phyloP scores from a whole-genome alignment of 2,797 vertebrate species.

The Poecilia velifera region DNA sequence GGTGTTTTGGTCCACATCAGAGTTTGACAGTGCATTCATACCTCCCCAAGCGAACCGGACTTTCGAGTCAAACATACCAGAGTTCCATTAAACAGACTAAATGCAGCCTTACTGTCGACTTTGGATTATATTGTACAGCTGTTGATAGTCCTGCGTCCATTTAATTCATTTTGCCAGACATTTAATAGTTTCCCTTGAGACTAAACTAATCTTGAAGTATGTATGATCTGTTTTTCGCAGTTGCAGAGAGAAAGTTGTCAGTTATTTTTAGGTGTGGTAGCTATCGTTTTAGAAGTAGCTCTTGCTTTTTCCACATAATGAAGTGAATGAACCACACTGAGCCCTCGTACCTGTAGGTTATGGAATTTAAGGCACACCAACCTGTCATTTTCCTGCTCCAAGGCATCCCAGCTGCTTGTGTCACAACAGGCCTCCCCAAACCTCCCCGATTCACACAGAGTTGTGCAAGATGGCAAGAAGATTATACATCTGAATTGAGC shows the following conservation, averaged over 20 bases:
- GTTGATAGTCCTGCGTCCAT: background rate
- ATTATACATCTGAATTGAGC: conserved; percentile 7
- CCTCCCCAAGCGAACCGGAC: too few species aligned
- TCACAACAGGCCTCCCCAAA: conserved; percentile 55
- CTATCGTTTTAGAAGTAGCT: conserved; percentile 1
- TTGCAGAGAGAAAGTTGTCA: background rate
- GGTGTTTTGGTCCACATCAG: too few species aligned
- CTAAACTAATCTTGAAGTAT: background rate
- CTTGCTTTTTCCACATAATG: background rate
- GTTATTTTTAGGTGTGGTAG: background rate
- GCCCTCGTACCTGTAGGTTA: conserved; percentile 37
- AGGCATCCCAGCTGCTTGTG: conserved; percentile 34
- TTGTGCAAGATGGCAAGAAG: conserved; percentile 47
- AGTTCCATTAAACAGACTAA: too few species aligned
- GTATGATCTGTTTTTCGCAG: background rate
- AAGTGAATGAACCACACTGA: conserved; percentile 22
- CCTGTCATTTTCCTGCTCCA: conserved; percentile 43
- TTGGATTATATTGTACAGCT: background rate
- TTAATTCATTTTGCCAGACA: background rate
- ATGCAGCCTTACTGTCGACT: background rate
- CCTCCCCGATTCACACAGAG: conserved; percentile 19
- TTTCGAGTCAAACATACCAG: too few species aligned
- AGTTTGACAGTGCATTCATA: too few species aligned
- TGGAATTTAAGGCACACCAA: conserved; percentile 41
- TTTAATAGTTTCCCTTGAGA: background rate